These are phyloP conservation scores for Pheosia gnoma DNA, from an alignment of 2,888 invertebrate species.

Conservation along the genomic window DNA sequence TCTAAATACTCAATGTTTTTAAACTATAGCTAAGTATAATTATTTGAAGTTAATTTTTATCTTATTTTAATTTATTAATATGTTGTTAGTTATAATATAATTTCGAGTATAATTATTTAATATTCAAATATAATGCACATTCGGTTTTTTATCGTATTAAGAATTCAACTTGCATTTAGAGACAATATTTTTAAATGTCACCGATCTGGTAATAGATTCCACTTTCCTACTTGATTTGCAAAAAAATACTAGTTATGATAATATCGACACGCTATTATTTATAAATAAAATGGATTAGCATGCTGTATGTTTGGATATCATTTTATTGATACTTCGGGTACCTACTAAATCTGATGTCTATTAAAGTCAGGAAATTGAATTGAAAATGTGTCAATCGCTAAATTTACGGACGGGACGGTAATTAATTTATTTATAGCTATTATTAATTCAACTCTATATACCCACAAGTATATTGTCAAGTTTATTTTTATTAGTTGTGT, in stretches of 20 bases:
- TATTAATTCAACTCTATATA: not conserved
- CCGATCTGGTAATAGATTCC: not conserved
- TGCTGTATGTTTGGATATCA: not conserved
- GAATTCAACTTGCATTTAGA: not conserved
- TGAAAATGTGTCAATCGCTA: not conserved
- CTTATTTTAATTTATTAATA: no score
- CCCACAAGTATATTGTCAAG: no score
- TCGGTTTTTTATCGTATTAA: not conserved
- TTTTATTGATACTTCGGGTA: not conserved
- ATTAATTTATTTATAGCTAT: not conserved
- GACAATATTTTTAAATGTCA: not conserved
- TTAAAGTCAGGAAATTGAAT: not conserved
- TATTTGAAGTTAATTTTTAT: no score
- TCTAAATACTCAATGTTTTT: no score
- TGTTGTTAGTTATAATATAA: not conserved
- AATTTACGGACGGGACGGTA: not conserved
- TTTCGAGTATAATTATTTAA: not conserved
- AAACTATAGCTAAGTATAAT: no score
- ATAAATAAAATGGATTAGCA: conserved; percentile 1
- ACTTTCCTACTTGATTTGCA: not conserved
- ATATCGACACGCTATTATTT: not conserved
- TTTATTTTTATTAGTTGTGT: no score
- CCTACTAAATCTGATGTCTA: no score
- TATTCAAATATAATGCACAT: not conserved
- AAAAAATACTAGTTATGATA: not conserved